Evolutionary conservation across 2,113 vertebrate genomes (phyloP), one percentile per base, ranked within the genome.

Genomic region (Hemichromis elongatus): DNA sequence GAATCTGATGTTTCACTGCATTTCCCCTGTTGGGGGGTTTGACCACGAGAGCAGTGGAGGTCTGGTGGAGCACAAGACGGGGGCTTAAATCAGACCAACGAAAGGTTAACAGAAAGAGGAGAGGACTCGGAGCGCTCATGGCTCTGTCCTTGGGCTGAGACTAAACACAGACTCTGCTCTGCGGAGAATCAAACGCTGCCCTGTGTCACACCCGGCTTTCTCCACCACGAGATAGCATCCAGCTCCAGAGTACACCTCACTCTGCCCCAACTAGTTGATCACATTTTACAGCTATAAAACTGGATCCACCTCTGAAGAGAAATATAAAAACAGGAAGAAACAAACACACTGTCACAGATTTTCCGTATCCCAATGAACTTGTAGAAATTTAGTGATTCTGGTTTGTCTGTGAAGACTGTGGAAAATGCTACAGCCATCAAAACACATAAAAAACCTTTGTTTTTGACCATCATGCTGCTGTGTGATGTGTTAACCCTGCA

Each of bases 1-100:
- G 85, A 92, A 93, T 94, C 93, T 95, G 96, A 96, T 95, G 94
- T 95, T 96, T 95, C 92, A 93, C 82, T 79, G 90, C 68, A 88
- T 93, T 91, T 96, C 94, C 95, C 95, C 93, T 95, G 95, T 26
- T 89, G 88, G 93, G 95, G 90, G 93, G 88, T 92, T 93, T 90
- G 84, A 78, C 90, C 93, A 85, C 16, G 14, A 83, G 14, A 83
- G 86, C 47, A 73, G 82, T 9, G 35, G 80, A 35, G 84, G 55
- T 70, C 33, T 42, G 86, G 57, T 3, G 13, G 54, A 68, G 61
- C 42, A 37, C 13, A 77, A 56, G 73, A 79, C 37, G n/a, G 56
- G 50, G 56, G 33, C 30, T 52, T 63, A 82, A 87, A 73, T 33
- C 26, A 24, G 54, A 77, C 81, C 55, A 53, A 86, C 81, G 52